phyloP scores from a whole-genome alignment of 2,888 invertebrate genomes.

The Anorthoa munda region DNA sequence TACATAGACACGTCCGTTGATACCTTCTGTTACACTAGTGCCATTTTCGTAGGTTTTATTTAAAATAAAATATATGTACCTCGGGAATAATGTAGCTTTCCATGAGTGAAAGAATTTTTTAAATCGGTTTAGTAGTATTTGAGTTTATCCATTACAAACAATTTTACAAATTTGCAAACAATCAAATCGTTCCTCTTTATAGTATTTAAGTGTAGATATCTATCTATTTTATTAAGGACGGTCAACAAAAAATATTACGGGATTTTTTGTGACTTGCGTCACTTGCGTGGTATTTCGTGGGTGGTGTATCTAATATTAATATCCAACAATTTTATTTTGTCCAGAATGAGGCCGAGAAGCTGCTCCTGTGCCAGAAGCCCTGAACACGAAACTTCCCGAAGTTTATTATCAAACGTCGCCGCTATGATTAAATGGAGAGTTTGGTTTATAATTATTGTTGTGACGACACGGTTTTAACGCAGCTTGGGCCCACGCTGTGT shows the following conservation, averaged over 20 bases:
- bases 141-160: too few species aligned
- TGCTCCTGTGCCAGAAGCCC: slow-evolving; percentile 86
- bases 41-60: neutral
- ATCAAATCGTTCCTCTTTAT: too few species aligned
- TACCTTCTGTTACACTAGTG: too few species aligned
- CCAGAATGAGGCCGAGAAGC: slow-evolving; percentile 87
- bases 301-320: neutral
- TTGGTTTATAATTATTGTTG: slow-evolving; percentile 51
- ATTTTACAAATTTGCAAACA: too few species aligned
- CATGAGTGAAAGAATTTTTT: too few species aligned
- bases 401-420: slow-evolving; percentile 31
- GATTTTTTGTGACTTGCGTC: neutral
- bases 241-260: neutral
- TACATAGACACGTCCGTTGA: too few species aligned
- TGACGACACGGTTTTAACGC: slow-evolving; percentile 44
- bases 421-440: slow-evolving; percentile 47
- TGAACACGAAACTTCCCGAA: slow-evolving; percentile 68
- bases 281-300: neutral
- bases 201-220: too few species aligned
- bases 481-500: slow-evolving; percentile 32
- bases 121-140: too few species aligned
- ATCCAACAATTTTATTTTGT: slow-evolving; percentile 36
- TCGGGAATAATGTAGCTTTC: too few species aligned
- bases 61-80: neutral
- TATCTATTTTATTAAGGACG: too few species aligned